These are phyloP conservation scores for Leptodactylus fuscus DNA, from an alignment of 2,113 vertebrate species.

Conservation along the genomic window DNA sequence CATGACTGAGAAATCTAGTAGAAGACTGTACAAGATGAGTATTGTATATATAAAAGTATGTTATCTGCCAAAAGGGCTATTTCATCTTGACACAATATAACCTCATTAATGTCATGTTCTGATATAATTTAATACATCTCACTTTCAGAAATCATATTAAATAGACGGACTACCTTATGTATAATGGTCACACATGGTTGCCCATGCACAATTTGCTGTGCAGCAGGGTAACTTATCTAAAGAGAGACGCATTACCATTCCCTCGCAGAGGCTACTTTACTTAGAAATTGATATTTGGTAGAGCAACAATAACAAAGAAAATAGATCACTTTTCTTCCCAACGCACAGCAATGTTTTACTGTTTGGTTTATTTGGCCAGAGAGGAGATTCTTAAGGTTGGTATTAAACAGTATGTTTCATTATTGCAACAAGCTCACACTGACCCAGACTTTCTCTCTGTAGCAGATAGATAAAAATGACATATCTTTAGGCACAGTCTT, in stretches of 20 bases:
- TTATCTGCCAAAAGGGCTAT: constrained; percentile 47
- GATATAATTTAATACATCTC: constrained; percentile 49
- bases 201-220: constrained; percentile 27
- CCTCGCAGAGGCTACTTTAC: constrained; percentile 14
- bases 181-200: constrained; percentile 47
- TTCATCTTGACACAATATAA: constrained; percentile 43
- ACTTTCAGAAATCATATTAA: constrained; percentile 49
- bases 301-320: constrained; percentile 50
- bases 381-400: constrained; percentile 27
- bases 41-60: constrained; percentile 38
- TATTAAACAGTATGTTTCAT: constrained; percentile 54
- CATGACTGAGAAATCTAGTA: constrained; percentile 40
- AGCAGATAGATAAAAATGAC: constrained; percentile 56
- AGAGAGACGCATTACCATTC: constrained; percentile 33
- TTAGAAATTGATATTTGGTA: constrained; percentile 35
- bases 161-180: constrained; percentile 41
- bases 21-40: constrained; percentile 31
- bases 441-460: constrained; percentile 44
- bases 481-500: constrained; percentile 54
- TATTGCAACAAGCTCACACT: constrained; percentile 48
- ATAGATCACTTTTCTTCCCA: constrained; percentile 39
- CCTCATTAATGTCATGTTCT: constrained; percentile 53
- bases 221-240: constrained; percentile 21
- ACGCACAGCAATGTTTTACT: constrained; percentile 35
- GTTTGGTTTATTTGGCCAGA: constrained; percentile 44